Conservation (phyloP, 2,113 vertebrate species). For the Galemys pyrenaicus region DNA sequence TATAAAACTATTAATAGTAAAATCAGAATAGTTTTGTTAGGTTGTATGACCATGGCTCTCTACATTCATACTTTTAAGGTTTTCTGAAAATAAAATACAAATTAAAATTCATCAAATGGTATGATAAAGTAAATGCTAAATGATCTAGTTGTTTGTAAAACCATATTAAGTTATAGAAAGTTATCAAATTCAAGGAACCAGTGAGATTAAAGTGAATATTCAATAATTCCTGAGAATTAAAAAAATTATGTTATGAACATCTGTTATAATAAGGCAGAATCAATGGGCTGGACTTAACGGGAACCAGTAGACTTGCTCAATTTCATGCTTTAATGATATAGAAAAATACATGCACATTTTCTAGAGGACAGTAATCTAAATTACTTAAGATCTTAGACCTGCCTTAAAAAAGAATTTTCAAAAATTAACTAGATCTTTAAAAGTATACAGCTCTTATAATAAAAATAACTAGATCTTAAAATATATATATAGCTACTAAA, state of each 20-base stretch:
- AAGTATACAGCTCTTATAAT: no score
- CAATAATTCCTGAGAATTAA: conserved; percentile 33
- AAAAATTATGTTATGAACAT: conserved; percentile 43
- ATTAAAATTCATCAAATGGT: not conserved
- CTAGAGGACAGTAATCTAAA: conserved; percentile 35
- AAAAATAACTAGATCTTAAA: conserved; percentile 17
- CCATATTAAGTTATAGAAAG: not conserved
- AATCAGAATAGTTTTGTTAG: conserved; percentile 30
- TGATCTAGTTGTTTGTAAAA: conserved; percentile 19
- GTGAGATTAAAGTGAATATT: conserved; percentile 39
- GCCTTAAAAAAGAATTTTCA: conserved; percentile 26
- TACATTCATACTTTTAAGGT: conserved; percentile 5
- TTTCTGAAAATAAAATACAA: not conserved
- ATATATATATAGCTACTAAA: not conserved
- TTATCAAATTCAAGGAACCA: not conserved
- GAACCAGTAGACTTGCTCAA: conserved; percentile 7
- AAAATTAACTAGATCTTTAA: conserved; percentile 24
- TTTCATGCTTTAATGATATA: not conserved
- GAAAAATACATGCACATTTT: conserved; percentile 18
- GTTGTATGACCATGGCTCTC: not conserved
- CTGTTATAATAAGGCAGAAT: conserved; percentile 28
- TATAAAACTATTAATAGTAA: not conserved
- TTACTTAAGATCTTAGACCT: conserved; percentile 15
- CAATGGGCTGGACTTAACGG: conserved; percentile 9
- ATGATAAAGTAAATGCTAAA: conserved; percentile 35